Conservation (phyloP, 2,113 vertebrate genomes). For the Crotophaga sulcirostris region DNA sequence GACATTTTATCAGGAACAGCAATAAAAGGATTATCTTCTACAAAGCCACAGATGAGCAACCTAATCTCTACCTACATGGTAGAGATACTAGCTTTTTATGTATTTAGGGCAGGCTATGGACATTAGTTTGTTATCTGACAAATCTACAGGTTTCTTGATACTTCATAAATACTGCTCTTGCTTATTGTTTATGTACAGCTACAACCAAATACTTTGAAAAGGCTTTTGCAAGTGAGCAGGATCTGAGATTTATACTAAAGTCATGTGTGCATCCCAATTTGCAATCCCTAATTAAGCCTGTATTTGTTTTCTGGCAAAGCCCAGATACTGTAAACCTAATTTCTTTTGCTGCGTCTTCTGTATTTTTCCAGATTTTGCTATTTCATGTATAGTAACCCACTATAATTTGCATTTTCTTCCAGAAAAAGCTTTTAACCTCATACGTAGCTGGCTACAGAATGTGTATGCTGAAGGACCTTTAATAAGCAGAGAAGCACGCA, state of each 20-base stretch:
- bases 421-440: not conserved
- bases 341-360: not conserved
- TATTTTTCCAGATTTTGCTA: not conserved
- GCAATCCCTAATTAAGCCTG: slow-evolving; percentile 12
- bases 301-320: not conserved
- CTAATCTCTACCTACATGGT: not conserved
- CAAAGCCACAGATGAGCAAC: not conserved
- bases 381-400: not conserved
- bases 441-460: not conserved
- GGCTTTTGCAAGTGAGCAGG: not conserved
- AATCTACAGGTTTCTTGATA: not conserved
- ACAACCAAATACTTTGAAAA: not conserved
- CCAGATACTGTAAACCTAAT: not conserved
- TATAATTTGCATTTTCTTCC: not conserved
- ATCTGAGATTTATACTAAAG: not conserved
- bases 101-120: not conserved
- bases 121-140: not conserved
- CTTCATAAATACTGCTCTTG: not conserved
- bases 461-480: not conserved
- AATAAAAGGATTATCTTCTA: slow-evolving; percentile 38
- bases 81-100: not conserved
- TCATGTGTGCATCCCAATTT: not conserved
- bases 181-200: not conserved
- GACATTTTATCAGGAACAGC: not conserved
- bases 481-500: not conserved